Percentiles rank a stretch among this genome's conserved stretches.
Conservation (phyloP, 1,140 invertebrate species). For the Micrasema longulum region DNA sequence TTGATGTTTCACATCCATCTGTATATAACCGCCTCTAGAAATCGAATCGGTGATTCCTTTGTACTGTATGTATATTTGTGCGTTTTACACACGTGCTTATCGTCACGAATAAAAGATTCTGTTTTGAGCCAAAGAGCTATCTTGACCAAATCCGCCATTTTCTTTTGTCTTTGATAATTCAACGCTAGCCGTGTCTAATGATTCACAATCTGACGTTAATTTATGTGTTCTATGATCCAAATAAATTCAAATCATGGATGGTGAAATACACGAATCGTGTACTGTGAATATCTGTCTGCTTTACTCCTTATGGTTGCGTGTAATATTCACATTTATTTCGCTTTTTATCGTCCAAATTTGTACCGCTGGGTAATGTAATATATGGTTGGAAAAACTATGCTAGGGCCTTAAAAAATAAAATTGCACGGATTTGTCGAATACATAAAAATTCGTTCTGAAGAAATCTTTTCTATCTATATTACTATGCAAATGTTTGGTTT, state of each 20-base stretch:
- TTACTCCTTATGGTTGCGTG: slow-evolving; percentile 12
- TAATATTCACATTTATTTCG: slow-evolving; percentile 27
- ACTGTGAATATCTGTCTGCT: slow-evolving; percentile 13
- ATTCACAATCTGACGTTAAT: slow-evolving; percentile 37
- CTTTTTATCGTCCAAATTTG: slow-evolving; percentile 31
- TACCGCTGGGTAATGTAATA: slow-evolving; percentile 30
- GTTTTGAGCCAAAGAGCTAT: background rate
- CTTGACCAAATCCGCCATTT: slow-evolving; percentile 15
- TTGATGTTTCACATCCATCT: background rate
- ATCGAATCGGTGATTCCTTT: slow-evolving; percentile 24
- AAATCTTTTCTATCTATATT: too few relatives aligned
- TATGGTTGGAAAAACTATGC: slow-evolving; percentile 20
- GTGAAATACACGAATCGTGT: slow-evolving; percentile 26
- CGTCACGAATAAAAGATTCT: slow-evolving; percentile 29
- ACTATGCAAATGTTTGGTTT: background rate
- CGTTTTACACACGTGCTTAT: slow-evolving; percentile 27
- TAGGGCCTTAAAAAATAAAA: slow-evolving; percentile 25
- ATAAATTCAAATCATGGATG: slow-evolving; percentile 36
- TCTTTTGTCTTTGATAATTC: slow-evolving; percentile 41
- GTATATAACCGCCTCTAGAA: background rate
- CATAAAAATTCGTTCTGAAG: background rate
- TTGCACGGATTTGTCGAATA: slow-evolving; percentile 2
- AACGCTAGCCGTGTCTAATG: slow-evolving; percentile 32
- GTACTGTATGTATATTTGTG: slow-evolving; percentile 34
- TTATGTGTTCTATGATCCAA: slow-evolving; percentile 36